phyloP scores from a whole-genome alignment of 2,888 invertebrate species.

The Oscheius myriophilus region DNA sequence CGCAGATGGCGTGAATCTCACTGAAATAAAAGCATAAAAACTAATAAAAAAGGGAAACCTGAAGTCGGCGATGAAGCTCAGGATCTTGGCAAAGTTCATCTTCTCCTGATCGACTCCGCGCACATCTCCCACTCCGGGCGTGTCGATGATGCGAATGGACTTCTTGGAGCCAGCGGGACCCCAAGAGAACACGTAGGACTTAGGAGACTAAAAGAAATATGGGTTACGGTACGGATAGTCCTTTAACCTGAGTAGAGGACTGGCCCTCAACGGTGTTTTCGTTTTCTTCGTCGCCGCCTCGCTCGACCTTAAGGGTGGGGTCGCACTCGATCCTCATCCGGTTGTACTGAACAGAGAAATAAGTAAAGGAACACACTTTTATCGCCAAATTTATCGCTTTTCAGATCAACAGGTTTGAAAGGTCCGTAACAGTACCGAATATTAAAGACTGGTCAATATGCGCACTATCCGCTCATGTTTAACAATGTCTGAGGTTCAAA shows the following conservation, averaged over 20 bases:
- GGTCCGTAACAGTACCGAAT: too few relatives aligned
- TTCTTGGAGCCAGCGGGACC: neutral
- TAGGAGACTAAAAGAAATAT: neutral
- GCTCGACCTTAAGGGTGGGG: slow-evolving; percentile 8
- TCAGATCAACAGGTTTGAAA: too few relatives aligned
- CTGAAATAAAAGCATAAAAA: neutral
- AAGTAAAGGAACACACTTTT: too few relatives aligned
- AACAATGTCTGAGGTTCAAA: too few relatives aligned
- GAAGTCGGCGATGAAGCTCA: slow-evolving; percentile 12
- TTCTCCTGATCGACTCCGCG: slow-evolving; percentile 52
- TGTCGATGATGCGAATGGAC: slow-evolving; percentile 50
- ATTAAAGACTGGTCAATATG: too few relatives aligned
- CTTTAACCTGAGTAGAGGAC: slow-evolving; percentile 19
- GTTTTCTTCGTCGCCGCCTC: neutral
- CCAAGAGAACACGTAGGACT: slow-evolving; percentile 20
- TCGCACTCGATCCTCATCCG: slow-evolving; percentile 14
- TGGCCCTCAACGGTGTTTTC: slow-evolving; percentile 6
- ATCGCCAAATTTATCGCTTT: too few relatives aligned
- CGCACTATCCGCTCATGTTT: too few relatives aligned
- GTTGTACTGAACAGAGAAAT: slow-evolving; percentile 13
- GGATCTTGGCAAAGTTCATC: slow-evolving; percentile 43
- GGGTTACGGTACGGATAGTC: too few relatives aligned
- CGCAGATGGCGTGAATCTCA: slow-evolving; percentile 43
- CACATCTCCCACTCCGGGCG: slow-evolving; percentile 60
- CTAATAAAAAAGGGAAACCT: neutral